phyloP scores from a whole-genome alignment of 1,140 invertebrate species.

The fruit fly (Drosophila melanogaster) region Release_6_plus_ISO1_MT NT_033777.3:13645001-13645500 shows the following conservation, averaged over 20 bases:
- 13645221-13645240: slow-evolving; percentile 58
- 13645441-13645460: slow-evolving; percentile 56
- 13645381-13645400: slow-evolving; percentile 1
- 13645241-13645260: slow-evolving; percentile 59
- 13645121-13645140: slow-evolving; percentile 76
- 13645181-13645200: slow-evolving; percentile 64
- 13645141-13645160: slow-evolving; percentile 69
- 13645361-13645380: neutral
- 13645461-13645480: slow-evolving; percentile 75
- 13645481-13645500: slow-evolving; percentile 67
- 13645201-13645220: slow-evolving; percentile 41
- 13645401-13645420: slow-evolving; percentile 37
- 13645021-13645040: slow-evolving; percentile 65
- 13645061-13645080: slow-evolving; percentile 11
- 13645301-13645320: slow-evolving; percentile 73
- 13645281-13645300: slow-evolving; percentile 42
- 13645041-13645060: slow-evolving; percentile 49
- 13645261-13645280: neutral
- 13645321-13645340: slow-evolving; percentile 69
- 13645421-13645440: slow-evolving; percentile 26
- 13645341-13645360: slow-evolving; percentile 12
- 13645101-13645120: slow-evolving; percentile 78
- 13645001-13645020: slow-evolving; percentile 67
- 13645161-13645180: slow-evolving; percentile 73
- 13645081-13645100: slow-evolving; percentile 48